Evolutionary conservation across 2,113 vertebrate genomes (phyloP).

Genomic region (Tragelaphus buxtoni): DNA sequence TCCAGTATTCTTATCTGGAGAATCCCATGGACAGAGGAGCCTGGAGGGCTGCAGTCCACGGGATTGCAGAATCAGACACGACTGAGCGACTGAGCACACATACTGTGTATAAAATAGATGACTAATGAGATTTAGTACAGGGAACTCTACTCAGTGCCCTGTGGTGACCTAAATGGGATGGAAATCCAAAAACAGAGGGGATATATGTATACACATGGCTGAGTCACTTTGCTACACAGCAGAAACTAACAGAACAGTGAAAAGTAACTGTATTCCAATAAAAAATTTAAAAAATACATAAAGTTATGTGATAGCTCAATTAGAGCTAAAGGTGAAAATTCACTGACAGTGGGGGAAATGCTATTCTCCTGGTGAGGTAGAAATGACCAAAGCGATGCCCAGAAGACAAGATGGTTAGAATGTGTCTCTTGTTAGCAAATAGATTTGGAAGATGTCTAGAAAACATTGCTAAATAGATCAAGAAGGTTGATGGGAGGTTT

Average conservation of each 20-base stretch:
- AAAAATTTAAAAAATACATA: neutral
- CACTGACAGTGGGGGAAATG: neutral
- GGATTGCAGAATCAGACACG: neutral
- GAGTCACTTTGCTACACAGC: neutral
- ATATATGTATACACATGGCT: neutral
- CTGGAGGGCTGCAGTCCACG: neutral
- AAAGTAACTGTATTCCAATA: neutral
- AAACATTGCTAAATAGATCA: neutral
- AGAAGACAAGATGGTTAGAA: neutral
- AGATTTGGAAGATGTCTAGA: neutral
- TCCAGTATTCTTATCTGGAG: neutral
- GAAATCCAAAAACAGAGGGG: neutral
- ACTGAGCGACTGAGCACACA: neutral
- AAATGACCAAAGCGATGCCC: neutral
- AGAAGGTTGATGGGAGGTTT: neutral
- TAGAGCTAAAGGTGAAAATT: neutral
- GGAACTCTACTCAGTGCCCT: neutral
- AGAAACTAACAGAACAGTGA: neutral
- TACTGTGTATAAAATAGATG: neutral
- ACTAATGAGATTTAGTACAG: neutral
- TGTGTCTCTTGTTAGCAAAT: neutral
- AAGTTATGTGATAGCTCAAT: neutral
- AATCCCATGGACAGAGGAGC: neutral
- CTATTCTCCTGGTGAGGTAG: neutral
- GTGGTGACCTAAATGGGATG: neutral